Conservation (phyloP, 2,888 invertebrate species). For the Troglohyphantes excavatus region DNA sequence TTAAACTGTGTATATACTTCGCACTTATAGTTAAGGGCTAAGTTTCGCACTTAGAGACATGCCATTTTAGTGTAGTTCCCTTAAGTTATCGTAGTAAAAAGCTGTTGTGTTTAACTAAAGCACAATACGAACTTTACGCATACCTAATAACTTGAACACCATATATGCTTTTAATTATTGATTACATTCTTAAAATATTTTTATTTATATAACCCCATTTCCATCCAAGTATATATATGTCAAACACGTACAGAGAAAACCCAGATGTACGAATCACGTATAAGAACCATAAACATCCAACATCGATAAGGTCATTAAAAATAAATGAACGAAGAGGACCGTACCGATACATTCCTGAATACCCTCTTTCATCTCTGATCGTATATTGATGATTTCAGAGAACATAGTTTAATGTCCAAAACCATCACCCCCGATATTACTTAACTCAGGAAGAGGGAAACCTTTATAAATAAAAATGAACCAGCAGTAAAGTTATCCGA, state of each 20-base stretch:
- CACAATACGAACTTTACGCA: too few species aligned
- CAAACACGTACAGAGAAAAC: background rate
- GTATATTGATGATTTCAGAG: slow-evolving; percentile 26
- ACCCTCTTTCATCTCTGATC: slow-evolving; percentile 28
- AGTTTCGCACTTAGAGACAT: too few species aligned
- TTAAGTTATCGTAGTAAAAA: too few species aligned
- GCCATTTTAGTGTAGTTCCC: too few species aligned
- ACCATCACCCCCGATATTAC: slow-evolving; percentile 41
- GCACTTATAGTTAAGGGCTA: too few species aligned
- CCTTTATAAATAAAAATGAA: slow-evolving; percentile 60
- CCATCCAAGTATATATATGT: background rate
- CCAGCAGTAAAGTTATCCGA: slow-evolving; percentile 24
- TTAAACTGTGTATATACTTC: too few species aligned
- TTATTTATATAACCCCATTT: too few species aligned
- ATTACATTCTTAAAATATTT: too few species aligned
- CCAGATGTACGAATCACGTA: background rate
- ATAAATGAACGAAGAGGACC: slow-evolving; percentile 13
- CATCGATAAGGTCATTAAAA: slow-evolving; percentile 42
- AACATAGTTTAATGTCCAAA: slow-evolving; percentile 40
- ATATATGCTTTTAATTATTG: too few species aligned
- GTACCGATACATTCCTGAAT: background rate
- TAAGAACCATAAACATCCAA: slow-evolving; percentile 13
- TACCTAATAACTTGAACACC: too few species aligned
- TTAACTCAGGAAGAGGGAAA: slow-evolving; percentile 17
- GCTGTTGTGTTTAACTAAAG: too few species aligned